Evolutionary conservation across 2,888 invertebrate species (phyloP).

Genomic region (Oscheius sp.): DNA sequence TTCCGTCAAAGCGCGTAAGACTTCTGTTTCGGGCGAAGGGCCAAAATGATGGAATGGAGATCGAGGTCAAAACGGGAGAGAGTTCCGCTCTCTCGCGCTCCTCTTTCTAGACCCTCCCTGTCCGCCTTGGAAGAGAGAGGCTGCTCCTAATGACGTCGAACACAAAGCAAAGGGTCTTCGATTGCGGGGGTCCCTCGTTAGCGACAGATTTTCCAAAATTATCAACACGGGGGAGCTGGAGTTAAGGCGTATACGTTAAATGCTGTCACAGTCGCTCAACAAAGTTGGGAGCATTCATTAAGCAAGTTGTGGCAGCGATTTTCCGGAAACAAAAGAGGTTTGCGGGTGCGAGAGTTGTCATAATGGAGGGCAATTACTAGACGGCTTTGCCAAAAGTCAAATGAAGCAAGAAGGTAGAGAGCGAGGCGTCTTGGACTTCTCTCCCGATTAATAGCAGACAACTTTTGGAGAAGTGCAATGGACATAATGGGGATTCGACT

Average conservation of each 20-base stretch:
- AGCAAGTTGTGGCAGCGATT: slow-evolving; percentile 25
- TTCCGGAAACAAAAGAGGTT: slow-evolving; percentile 34
- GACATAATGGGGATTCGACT: slow-evolving; percentile 34
- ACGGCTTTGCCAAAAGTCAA: slow-evolving; percentile 24
- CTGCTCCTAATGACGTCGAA: slow-evolving; percentile 29
- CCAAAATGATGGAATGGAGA: background rate
- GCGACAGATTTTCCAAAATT: slow-evolving; percentile 28
- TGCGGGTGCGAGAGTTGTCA: slow-evolving; percentile 16
- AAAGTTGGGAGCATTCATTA: slow-evolving; percentile 6
- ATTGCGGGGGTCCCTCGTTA: slow-evolving; percentile 31
- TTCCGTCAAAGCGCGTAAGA: background rate
- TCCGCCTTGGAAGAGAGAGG: slow-evolving; percentile 16
- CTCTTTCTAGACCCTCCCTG: background rate
- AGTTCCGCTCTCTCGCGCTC: background rate
- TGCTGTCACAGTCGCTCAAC: too few species aligned
- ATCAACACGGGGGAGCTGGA: slow-evolving; percentile 19
- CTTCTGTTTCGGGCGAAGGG: background rate
- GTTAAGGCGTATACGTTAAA: background rate
- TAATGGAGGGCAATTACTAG: slow-evolving; percentile 35
- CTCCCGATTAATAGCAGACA: slow-evolving; percentile 32
- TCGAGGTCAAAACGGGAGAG: background rate
- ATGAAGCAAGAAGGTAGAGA: background rate
- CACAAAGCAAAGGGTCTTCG: slow-evolving; percentile 36
- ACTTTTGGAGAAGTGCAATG: slow-evolving; percentile 30
- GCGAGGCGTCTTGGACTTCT: background rate